Evolutionary conservation across 2,113 vertebrate species (phyloP).

Genomic region (Pedetes capensis): DNA sequence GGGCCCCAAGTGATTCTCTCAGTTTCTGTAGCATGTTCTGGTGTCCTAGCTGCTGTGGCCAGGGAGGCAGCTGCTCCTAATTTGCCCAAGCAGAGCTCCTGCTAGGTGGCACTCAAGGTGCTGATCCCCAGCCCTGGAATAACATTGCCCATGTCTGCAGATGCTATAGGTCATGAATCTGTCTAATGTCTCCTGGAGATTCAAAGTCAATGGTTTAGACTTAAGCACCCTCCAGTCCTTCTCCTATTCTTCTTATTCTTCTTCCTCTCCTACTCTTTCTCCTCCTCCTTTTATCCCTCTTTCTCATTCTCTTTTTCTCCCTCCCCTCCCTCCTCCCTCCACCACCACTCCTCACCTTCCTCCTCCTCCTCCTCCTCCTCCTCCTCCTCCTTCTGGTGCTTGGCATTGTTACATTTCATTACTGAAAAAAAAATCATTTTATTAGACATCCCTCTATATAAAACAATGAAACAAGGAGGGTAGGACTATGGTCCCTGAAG

Average conservation of each 20-base stretch:
- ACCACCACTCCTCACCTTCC: background rate
- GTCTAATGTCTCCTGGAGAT: background rate
- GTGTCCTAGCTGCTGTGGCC: background rate
- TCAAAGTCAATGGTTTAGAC: background rate
- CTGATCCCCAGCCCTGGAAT: no score
- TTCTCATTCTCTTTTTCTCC: background rate
- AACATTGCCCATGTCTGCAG: background rate
- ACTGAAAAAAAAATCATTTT: background rate
- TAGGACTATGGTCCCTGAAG: background rate
- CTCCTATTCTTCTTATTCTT: background rate
- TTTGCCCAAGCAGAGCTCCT: no score
- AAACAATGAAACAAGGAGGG: background rate
- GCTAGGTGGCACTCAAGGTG: accelerated
- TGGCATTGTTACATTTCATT: background rate
- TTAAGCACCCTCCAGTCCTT: background rate
- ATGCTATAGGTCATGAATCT: background rate
- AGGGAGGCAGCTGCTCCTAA: no score
- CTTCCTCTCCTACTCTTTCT: background rate
- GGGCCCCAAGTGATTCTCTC: no score
- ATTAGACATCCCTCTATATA: background rate
- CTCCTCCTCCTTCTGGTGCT: no score
- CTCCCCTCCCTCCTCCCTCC: background rate
- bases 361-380: background rate
- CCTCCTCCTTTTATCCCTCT: background rate
- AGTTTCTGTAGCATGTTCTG: background rate